A percentile compares a stretch with the other conserved stretches of the same genome.
phyloP scores from a whole-genome alignment of 2,113 vertebrate genomes.

The Noctilio leporinus region DNA sequence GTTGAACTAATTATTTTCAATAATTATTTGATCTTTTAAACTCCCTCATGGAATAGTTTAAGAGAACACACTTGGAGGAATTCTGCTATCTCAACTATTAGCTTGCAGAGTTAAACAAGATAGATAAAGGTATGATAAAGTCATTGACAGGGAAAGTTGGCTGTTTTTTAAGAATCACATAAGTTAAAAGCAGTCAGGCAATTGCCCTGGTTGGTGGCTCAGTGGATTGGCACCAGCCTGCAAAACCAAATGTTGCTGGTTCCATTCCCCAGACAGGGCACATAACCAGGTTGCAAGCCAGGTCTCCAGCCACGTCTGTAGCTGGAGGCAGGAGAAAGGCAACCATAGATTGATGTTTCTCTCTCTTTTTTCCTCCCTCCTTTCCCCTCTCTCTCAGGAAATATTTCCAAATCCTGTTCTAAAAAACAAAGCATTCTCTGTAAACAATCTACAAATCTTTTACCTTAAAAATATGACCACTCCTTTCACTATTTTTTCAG shows the following conservation, averaged over 20 bases:
- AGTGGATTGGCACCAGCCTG: too few species aligned
- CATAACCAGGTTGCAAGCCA: too few species aligned
- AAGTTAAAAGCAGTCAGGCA: neutral
- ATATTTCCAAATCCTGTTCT: neutral
- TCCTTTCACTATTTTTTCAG: conserved; percentile 13
- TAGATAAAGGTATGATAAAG: neutral
- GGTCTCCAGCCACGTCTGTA: too few species aligned
- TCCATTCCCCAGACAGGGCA: too few species aligned
- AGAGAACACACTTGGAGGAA: neutral
- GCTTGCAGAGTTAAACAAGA: neutral
- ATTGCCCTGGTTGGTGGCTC: too few species aligned
- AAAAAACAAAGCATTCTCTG: conserved; percentile 27
- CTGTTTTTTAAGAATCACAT: neutral
- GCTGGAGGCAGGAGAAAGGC: too few species aligned
- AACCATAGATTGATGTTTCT: too few species aligned
- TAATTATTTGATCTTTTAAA: conserved; percentile 23
- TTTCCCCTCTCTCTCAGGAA: too few species aligned
- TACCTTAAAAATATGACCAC: neutral
- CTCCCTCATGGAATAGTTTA: neutral
- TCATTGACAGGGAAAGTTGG: neutral
- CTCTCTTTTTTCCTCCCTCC: too few species aligned
- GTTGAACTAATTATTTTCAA: conserved; percentile 10
- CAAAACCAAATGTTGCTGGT: too few species aligned
- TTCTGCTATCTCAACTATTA: neutral
- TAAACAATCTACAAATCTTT: neutral